Percentiles rank a stretch among this genome's conserved stretches.
Conservation (phyloP, 2,888 invertebrate genomes). For the Orgyia antiqua region DNA sequence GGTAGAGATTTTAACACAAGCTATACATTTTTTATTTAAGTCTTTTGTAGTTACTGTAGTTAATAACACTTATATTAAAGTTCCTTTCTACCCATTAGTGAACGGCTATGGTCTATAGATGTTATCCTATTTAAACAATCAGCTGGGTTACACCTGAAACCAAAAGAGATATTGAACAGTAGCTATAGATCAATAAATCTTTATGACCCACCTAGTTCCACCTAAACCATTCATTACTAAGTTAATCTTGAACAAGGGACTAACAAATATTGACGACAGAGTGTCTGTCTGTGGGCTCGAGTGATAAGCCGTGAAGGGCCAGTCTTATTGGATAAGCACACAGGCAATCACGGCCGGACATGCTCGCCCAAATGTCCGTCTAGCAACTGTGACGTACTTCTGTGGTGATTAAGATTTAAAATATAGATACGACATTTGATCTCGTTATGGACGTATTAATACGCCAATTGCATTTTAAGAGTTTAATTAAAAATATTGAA, state of each 20-base stretch:
- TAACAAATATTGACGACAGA: constrained; percentile 30
- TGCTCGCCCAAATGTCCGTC: constrained; percentile 24
- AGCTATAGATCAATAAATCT: no score
- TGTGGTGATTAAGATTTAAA: constrained; percentile 13
- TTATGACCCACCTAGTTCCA: constrained; percentile 3
- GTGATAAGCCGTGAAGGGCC: constrained; percentile 36
- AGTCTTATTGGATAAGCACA: constrained; percentile 45
- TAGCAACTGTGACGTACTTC: constrained; percentile 16
- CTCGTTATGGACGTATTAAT: no score
- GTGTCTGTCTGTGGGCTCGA: constrained; percentile 23
- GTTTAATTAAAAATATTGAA: not conserved
- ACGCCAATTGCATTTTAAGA: no score
- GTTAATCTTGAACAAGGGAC: constrained; percentile 8
- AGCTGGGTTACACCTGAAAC: no score
- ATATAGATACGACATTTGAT: constrained; percentile 3
- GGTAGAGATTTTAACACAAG: no score
- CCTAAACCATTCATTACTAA: constrained; percentile 22
- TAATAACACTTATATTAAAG: no score
- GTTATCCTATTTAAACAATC: no score
- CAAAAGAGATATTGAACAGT: no score
- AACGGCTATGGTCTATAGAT: no score
- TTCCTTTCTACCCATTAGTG: no score
- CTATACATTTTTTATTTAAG: no score
- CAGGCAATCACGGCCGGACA: constrained; percentile 32
- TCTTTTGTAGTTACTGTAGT: no score